Conservation (phyloP, 2,888 invertebrate genomes). For the Furcula furcula region DNA sequence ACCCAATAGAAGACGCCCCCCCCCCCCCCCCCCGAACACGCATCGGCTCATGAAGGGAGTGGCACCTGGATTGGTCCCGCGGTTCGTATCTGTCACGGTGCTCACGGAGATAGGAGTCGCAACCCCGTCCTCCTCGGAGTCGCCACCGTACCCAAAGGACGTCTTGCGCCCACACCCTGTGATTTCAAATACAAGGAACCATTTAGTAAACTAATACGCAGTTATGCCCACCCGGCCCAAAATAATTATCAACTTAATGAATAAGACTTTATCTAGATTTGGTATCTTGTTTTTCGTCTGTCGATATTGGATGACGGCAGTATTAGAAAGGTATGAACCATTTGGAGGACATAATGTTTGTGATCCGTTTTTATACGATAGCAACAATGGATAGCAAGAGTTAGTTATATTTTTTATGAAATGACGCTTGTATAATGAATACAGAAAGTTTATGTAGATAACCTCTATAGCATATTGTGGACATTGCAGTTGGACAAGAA, state of each 20-base stretch:
- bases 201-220: background rate
- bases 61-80: too few species aligned
- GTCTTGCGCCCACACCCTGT: too few species aligned
- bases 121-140: too few species aligned
- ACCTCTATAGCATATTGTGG: slow-evolving; percentile 55
- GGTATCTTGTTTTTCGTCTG: slow-evolving; percentile 40
- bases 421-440: slow-evolving; percentile 46
- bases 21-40: too few species aligned
- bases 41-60: too few species aligned
- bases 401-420: slow-evolving; percentile 28
- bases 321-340: slow-evolving; percentile 46
- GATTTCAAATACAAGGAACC: background rate
- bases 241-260: slow-evolving; percentile 47
- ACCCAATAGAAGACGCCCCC: too few species aligned
- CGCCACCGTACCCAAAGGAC: too few species aligned
- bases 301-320: slow-evolving; percentile 27
- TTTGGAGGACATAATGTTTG: slow-evolving; percentile 37
- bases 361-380: slow-evolving; percentile 32
- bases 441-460: slow-evolving; percentile 45
- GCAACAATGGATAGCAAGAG: slow-evolving; percentile 32
- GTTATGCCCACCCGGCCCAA: slow-evolving; percentile 26
- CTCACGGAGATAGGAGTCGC: too few species aligned
- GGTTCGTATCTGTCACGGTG: too few species aligned
- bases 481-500: slow-evolving; percentile 59
- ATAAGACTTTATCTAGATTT: slow-evolving; percentile 42